Conservation (phyloP, 2,888 invertebrate genomes). For the Tenthredo distinguenda region DNA sequence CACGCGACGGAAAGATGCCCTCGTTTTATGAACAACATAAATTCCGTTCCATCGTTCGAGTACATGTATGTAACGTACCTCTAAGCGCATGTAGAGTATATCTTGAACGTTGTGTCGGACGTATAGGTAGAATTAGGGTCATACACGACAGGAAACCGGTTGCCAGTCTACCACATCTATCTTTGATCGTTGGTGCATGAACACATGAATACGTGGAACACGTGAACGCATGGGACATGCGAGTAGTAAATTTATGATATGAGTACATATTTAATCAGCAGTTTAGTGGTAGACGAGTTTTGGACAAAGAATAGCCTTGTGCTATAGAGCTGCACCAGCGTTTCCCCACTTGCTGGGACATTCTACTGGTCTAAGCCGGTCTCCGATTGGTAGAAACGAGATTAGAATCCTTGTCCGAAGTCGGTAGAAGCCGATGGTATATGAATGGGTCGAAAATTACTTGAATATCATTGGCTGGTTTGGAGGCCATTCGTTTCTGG, state of each 20-base stretch:
- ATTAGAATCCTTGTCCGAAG: slow-evolving; percentile 47
- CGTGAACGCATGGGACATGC: background rate
- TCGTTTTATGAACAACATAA: background rate
- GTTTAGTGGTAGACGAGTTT: slow-evolving; percentile 62
- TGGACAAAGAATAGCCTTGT: slow-evolving; percentile 77
- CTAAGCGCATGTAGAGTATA: background rate
- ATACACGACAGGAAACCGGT: slow-evolving; percentile 16
- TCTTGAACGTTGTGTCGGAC: background rate
- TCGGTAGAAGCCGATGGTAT: background rate
- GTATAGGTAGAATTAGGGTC: slow-evolving; percentile 18
- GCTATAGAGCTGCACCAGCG: slow-evolving; percentile 23
- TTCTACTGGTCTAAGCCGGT: slow-evolving; percentile 19
- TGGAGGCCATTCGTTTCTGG: slow-evolving; percentile 74
- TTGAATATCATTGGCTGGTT: slow-evolving; percentile 69
- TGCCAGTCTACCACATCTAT: background rate
- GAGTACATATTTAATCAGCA: background rate
- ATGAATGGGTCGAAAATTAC: slow-evolving; percentile 66
- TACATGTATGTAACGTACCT: too few relatives aligned
- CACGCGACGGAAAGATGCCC: background rate
- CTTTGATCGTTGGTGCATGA: slow-evolving; percentile 3
- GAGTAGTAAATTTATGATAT: background rate
- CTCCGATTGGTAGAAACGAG: slow-evolving; percentile 24
- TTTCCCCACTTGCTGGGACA: slow-evolving; percentile 5
- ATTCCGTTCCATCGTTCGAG: too few relatives aligned
- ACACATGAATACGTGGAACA: background rate